phyloP scores from a whole-genome alignment of 2,888 invertebrate genomes.

The Prosapia bicincta region DNA sequence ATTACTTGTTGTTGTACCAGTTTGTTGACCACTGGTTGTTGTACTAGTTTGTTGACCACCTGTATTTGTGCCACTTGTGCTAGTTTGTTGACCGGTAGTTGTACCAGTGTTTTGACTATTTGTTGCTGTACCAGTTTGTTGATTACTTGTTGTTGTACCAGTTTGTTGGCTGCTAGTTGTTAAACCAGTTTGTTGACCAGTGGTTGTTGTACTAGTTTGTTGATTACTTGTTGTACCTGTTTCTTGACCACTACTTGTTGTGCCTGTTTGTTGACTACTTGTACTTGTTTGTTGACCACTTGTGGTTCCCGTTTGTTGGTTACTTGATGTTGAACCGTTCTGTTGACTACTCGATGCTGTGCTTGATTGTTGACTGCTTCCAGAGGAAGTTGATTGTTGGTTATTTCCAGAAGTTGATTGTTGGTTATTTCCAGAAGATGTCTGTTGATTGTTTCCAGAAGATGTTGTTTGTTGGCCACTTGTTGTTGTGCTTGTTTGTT shows the following conservation, averaged over 20 bases:
- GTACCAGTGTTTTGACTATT: too few species aligned
- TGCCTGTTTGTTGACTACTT: slow-evolving; percentile 31
- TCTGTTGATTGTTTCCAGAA: slow-evolving; percentile 28
- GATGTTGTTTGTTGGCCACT: slow-evolving; percentile 27
- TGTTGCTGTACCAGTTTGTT: slow-evolving; percentile 26
- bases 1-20: slow-evolving; percentile 12
- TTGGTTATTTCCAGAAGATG: slow-evolving; percentile 4
- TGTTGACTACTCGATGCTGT: slow-evolving; percentile 30
- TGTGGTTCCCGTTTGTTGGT: neutral
- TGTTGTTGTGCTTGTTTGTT: slow-evolving; percentile 11
- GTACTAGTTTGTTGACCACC: slow-evolving; percentile 27
- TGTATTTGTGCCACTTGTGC: slow-evolving; percentile 28
- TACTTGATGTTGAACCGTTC: slow-evolving; percentile 22
- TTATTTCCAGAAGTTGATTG: slow-evolving; percentile 26
- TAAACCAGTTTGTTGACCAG: slow-evolving; percentile 27
- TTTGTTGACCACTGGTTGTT: slow-evolving; percentile 12
- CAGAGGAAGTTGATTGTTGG: slow-evolving; percentile 34
- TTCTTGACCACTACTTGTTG: slow-evolving; percentile 29
- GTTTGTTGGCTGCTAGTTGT: slow-evolving; percentile 8
- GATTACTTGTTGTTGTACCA: neutral
- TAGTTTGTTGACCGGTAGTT: slow-evolving; percentile 32
- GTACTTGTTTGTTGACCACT: slow-evolving; percentile 27
- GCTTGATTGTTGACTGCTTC: slow-evolving; percentile 30
- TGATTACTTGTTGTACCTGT: slow-evolving; percentile 15
- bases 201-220: slow-evolving; percentile 11